phyloP scores from a whole-genome alignment of 2,888 invertebrate species.

The Ecliptopera silaceata region DNA sequence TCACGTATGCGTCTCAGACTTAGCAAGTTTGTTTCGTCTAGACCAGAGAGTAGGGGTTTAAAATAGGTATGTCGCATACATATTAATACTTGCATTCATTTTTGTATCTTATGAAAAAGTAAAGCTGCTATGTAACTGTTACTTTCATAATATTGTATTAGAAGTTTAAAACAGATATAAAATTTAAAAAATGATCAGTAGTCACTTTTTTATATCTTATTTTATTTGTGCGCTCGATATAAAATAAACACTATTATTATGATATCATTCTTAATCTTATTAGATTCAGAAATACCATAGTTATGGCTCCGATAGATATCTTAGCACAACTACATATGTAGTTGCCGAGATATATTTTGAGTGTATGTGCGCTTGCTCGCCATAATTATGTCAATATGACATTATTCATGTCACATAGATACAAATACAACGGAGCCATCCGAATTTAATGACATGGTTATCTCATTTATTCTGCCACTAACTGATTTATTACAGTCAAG shows the following conservation, averaged over 20 bases:
- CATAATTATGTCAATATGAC: constrained; percentile 26
- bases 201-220: not conserved
- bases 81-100: not conserved
- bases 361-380: constrained; percentile 31
- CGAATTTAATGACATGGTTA: constrained; percentile 38
- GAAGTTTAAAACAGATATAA: too few relatives aligned
- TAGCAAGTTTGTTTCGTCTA: constrained; percentile 30
- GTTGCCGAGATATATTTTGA: constrained; percentile 35
- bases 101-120: not conserved
- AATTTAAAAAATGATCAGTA: not conserved
- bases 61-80: constrained; percentile 24
- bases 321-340: constrained; percentile 34
- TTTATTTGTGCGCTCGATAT: constrained; percentile 4
- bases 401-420: constrained; percentile 8
- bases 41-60: constrained; percentile 23
- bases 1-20: constrained; percentile 51
- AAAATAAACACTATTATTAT: constrained; percentile 25
- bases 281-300: constrained; percentile 31
- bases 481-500: constrained; percentile 37
- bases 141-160: not conserved
- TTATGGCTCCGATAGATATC: constrained; percentile 31
- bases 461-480: constrained; percentile 27
- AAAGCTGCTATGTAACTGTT: not conserved
- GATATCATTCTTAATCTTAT: constrained; percentile 14
- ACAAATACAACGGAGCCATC: constrained; percentile 19